Base-by-base conservation (phyloP, 2,113 vertebrate species). In the Sylvia atricapilla region DNA sequence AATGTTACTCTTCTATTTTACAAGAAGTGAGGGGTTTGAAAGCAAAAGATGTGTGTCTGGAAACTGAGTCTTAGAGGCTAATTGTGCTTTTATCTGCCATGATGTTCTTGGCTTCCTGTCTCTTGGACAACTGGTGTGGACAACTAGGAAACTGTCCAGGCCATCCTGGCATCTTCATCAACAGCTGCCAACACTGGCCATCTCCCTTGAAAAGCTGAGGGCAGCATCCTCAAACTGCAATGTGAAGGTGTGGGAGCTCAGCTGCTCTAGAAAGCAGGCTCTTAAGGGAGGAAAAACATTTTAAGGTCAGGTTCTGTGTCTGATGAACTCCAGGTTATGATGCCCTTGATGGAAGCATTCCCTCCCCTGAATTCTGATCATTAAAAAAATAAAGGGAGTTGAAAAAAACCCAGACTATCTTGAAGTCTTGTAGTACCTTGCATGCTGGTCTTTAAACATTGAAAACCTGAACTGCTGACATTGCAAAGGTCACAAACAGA, bases 401-500 rank as follows among this genome's bases (percentile, higher is more conserved):
- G 5, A 30, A 47, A 46, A 56, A 39, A 56, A 16, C 1, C 1
- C 11, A 18, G 6, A 28, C 10, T 31, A 7, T 24, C 16, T 64
- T 56, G 11, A 79, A 37, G 31, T 75, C 30, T 74, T 87, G 9
- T 62, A 22, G 24, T 78, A 67, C 13, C 11, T 82, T 66, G 62
- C 21, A 59, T 30, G 17, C 77, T 94, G 31, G 0, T 33, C 76
- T 79, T 70, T 90, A 66, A 37, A 47, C 86, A 84, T 81, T 66
- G 87, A 94, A 88, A 63, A 17, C 87, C 49, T 85, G 56, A 86
- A 78, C 33, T 89, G 94, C 69, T 97, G 90, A 74, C 67, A 75
- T 68, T 53, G 59, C 62, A 67, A 87, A 84, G 92, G 73, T 59
- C 75, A 95, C 90, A 93, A 76, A 69, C 2, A 1, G 35, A 89